A percentile compares a stretch with the other conserved stretches of the same genome.
Conservation (phyloP, 2,888 invertebrate genomes). For the Andrena chrysosceles region DNA sequence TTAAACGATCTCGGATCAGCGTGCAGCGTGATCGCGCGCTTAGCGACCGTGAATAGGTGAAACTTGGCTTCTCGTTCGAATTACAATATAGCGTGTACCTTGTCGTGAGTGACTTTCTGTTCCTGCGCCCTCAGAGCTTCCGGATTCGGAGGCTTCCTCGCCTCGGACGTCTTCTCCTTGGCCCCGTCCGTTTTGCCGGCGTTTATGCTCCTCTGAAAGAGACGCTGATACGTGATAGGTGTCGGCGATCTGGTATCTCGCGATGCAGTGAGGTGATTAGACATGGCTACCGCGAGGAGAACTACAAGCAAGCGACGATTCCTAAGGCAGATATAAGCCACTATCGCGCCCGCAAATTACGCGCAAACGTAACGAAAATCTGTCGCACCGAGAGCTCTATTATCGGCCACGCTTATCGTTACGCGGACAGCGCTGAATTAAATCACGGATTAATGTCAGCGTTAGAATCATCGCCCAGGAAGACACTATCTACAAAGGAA, state of each 20-base stretch:
- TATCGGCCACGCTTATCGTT: not conserved
- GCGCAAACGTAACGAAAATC: not conserved
- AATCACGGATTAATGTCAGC: not conserved
- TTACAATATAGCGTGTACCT: conserved; percentile 69
- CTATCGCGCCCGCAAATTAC: not conserved
- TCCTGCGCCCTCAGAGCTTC: conserved; percentile 79
- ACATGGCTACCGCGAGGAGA: not conserved
- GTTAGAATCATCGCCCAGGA: not conserved
- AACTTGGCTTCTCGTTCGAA: not conserved
- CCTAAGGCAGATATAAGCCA: not conserved
- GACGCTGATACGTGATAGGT: not conserved
- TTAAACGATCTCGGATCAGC: not conserved
- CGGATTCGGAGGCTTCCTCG: conserved; percentile 77
- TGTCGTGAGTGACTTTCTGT: conserved; percentile 83
- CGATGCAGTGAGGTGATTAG: not conserved
- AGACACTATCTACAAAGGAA: conserved; percentile 2
- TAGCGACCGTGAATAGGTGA: not conserved
- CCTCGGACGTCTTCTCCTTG: conserved; percentile 71
- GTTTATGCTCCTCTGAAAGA: conserved; percentile 77
- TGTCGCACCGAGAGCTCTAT: not conserved
- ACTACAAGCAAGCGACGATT: not conserved
- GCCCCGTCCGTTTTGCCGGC: conserved; percentile 72
- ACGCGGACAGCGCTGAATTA: not conserved
- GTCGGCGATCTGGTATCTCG: conserved; percentile 13
- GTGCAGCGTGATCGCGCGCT: not conserved